Evolutionary conservation across 2,113 vertebrate species (phyloP), one percentile per base, ranked within the genome.

Genomic region (Cynopterus brachyotis): DNA sequence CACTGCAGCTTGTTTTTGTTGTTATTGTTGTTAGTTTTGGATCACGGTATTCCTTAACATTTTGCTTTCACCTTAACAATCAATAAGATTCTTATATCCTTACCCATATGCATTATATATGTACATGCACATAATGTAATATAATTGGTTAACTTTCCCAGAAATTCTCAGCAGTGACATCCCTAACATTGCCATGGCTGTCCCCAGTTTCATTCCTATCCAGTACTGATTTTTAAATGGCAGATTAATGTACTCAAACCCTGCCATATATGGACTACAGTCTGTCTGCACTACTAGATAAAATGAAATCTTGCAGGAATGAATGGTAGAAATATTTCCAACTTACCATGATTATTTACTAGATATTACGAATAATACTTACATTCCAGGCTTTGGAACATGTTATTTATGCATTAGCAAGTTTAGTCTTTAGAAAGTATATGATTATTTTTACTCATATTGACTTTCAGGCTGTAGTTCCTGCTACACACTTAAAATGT

Each of bases 171-270:
- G 19, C 64, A 78, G 10, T 81, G 24, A n/a, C 32, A 92, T 79
- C n/a, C 24, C n/a, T 85, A 42, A 59, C 22, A 55, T n/a, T 30
- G 9, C 32, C 32, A 35, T 70, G 28, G 28, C 35, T 78, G 17
- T 35, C 17, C 26, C 89, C 12, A 22, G 10, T 40, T 78, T 20
- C n/a, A 11, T 78, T 72, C 53, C 8, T 80, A 80, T 26, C 50
- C 50, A 24, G 35, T 47, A 42, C 50, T 93, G 30, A 73, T 75
- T 91, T 94, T 94, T 89, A 91, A 88, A 69, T 62, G 66, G 20
- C 12, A 76, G 57, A 78, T 72, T 88, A 89, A 62, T 78, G 86
- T 91, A 78, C 45, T 89, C 10, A 28, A 86, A 93, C 42, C 3
- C 40, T 87, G 13, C 40, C 79, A 22, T 89, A 32, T 73, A 13